Base-by-base conservation (phyloP, 2,797 vertebrate genomes). In the Neomorphus geoffroyi region DNA sequence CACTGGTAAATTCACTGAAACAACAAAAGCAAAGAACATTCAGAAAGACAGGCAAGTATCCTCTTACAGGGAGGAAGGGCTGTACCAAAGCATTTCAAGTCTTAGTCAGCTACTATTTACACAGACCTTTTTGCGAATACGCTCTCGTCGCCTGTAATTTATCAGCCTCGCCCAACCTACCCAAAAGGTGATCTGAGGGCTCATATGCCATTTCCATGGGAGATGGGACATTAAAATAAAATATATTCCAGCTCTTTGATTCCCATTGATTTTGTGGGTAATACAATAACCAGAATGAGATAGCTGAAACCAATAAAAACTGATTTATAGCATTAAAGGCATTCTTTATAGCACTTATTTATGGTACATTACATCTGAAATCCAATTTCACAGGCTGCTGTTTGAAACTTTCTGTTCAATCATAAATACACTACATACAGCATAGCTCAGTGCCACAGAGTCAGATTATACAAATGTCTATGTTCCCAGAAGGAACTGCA, bases 261-360 rank as follows among this genome's bases (percentile, higher is more conserved):
- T 98, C 96, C 97, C 96, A 98, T 97, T 98, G 98, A 97, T 98
- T 98, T 98, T 97, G 97, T 97, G 96, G 97, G 97, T 98, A 98
- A 98, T 98, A 98, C 97, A 98, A 98, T 98, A 98, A 98, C 97
- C 97, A 97, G 97, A 98, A 98, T 97, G 97, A 98, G 98, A 98
- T 98, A 98, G 97, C 97, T 97, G 97, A 97, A 98, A 98, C 98
- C 97, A 98, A 98, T 98, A 98, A 98, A 98, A 98, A 95, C 97
- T 98, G 98, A 98, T 98, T 98, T 98, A 98, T 98, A 93, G 97
- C 97, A 97, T 98, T 98, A 98, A 98, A 98, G 96, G 96, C 97
- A 98, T 98, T 98, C 97, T 98, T 98, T 98, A 98, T 98, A 97
- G 98, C 97, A 98, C 97, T 98, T 98, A 98, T 98, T 98, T 98